These are phyloP conservation scores for Sus cebifrons DNA, from an alignment of 2,797 vertebrate genomes.

Conservation along the genomic window DNA sequence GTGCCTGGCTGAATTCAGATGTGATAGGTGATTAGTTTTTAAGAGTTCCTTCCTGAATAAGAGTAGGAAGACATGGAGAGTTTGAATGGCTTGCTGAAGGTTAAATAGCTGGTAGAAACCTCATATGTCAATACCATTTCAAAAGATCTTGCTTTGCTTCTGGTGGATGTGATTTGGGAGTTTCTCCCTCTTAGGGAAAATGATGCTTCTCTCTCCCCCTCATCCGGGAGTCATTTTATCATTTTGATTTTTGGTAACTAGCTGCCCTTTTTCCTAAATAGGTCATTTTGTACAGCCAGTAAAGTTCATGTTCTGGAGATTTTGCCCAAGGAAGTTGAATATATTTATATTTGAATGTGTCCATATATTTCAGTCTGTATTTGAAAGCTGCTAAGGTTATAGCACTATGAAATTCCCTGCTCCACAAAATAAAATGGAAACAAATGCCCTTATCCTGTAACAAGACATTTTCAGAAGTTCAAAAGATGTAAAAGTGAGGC, in stretches of 20 bases:
- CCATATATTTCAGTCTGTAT: constrained; percentile 78
- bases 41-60: neutral
- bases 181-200: constrained; percentile 11
- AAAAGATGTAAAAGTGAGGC: constrained; percentile 51
- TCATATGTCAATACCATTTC: neutral
- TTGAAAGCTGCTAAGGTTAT: constrained; percentile 65
- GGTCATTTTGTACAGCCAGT: constrained; percentile 65
- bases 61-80: neutral
- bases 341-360: constrained; percentile 77
- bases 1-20: constrained; percentile 56
- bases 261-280: constrained; percentile 79
- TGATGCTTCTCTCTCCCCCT: neutral
- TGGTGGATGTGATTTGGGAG: neutral
- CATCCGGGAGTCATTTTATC: constrained; percentile 22
- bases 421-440: constrained; percentile 50
- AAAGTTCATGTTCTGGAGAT: constrained; percentile 58
- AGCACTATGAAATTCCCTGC: constrained; percentile 37
- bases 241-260: constrained; percentile 45
- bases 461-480: constrained; percentile 43
- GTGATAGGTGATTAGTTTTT: constrained; percentile 13
- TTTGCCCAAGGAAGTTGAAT: constrained; percentile 81
- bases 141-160: neutral
- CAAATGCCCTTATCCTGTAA: constrained; percentile 26
- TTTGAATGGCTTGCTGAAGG: neutral
- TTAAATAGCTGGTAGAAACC: neutral